Evolutionary conservation across 2,113 vertebrate species (phyloP).

Genomic region (Phrynosoma blainvillii): DNA sequence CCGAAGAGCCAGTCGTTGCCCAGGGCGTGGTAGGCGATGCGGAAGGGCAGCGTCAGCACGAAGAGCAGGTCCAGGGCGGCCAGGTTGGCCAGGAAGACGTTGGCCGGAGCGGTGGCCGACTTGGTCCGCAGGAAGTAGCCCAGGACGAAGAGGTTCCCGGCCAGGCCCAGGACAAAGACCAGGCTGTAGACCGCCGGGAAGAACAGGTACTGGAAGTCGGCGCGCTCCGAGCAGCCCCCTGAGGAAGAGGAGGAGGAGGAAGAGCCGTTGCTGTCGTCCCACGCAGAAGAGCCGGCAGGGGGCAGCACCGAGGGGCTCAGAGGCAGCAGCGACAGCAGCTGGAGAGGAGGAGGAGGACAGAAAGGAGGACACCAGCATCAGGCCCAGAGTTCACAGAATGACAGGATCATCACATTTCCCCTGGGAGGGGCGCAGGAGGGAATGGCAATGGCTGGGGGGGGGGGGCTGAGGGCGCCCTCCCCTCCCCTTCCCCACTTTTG

Average conservation of each 20-base stretch:
- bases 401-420: no score
- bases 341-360: no score
- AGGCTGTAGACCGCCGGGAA: conserved; percentile 66
- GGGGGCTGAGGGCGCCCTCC: neutral
- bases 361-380: no score
- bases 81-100: conserved; percentile 76
- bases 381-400: no score
- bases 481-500: no score
- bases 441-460: no score
- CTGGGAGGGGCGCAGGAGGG: no score
- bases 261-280: no score
- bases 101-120: conserved; percentile 66
- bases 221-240: neutral
- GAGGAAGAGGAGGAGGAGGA: no score
- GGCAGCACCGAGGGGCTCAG: no score
- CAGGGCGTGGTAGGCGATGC: conserved; percentile 62
- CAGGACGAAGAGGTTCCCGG: conserved; percentile 72
- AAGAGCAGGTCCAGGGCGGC: conserved; percentile 72
- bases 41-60: conserved; percentile 72
- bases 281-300: no score
- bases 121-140: conserved; percentile 67
- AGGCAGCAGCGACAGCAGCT: no score
- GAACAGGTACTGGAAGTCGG: conserved; percentile 54
- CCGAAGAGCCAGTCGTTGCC: conserved; percentile 72
- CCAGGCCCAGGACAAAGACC: conserved; percentile 64